phyloP scores from a whole-genome alignment of 2,113 vertebrate species.

The Romanogobio albipinnatus region DNA sequence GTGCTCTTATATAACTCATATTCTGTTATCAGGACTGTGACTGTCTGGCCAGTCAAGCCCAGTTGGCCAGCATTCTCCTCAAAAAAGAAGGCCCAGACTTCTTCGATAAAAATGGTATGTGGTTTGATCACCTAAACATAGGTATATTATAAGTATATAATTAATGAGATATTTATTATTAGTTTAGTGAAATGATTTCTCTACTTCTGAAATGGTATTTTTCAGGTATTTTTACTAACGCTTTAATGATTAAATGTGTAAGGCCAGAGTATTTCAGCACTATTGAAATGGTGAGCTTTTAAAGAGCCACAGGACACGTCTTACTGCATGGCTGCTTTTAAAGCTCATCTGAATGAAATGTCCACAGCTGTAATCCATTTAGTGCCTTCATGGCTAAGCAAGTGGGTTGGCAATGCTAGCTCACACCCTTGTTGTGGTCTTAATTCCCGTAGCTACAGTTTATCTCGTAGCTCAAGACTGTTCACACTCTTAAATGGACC shows the following conservation, averaged over 20 bases:
- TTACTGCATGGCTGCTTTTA: slow-evolving; percentile 27
- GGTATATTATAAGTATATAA: no score
- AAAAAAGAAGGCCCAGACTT: slow-evolving; percentile 91
- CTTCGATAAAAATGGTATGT: slow-evolving; percentile 87
- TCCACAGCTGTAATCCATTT: slow-evolving; percentile 50
- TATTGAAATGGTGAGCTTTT: background rate
- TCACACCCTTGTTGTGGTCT: background rate
- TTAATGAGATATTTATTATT: background rate
- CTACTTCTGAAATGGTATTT: background rate
- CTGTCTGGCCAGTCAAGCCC: slow-evolving; percentile 89
- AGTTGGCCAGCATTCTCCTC: slow-evolving; percentile 85
- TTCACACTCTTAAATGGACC: slow-evolving; percentile 8
- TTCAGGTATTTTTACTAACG: background rate
- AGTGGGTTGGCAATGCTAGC: slow-evolving; percentile 22
- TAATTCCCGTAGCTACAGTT: slow-evolving; percentile 11
- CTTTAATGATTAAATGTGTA: background rate
- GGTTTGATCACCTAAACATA: no score
- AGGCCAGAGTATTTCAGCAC: background rate
- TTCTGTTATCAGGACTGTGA: slow-evolving; percentile 80
- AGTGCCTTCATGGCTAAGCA: slow-evolving; percentile 25
- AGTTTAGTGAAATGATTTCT: background rate
- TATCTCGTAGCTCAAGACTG: background rate
- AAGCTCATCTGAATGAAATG: slow-evolving; percentile 44
- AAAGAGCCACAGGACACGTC: slow-evolving; percentile 25
- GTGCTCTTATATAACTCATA: background rate